Base-by-base conservation (phyloP, 2,888 invertebrate genomes). In the Isoperla grammatica region DNA sequence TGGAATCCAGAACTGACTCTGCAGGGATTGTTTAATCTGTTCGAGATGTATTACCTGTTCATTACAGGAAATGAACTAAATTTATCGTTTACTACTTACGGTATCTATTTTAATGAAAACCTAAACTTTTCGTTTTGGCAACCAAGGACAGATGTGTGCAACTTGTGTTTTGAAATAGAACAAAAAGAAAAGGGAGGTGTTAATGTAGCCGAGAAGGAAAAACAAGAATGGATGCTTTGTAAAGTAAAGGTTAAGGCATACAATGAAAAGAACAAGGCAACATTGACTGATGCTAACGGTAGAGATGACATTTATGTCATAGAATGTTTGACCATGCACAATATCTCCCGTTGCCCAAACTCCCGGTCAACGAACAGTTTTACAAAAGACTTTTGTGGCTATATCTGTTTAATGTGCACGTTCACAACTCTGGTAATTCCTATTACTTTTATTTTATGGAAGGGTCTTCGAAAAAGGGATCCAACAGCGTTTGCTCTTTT, bases 261-360 rank as follows among this genome's bases (percentile, higher is more conserved):
- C 37, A 29, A 56, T 49, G 39, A 17, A 17, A n/a, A 56, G 23
- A 45, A 48, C 15, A 53, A 23, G 15, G 13, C 35, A 5, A 20
- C 19, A 35, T 15, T 56, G n/a, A 15, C 9, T 11, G 43, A 64
- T 22, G 57, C 57, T 29, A 64, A 60, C 60, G 46, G 53, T 13
- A 12, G 13, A 15, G 11, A 53, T 15, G 29, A 29, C 8, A 49
- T 49, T 13, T 43, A 65, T 46, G 57, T 61, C 17, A 9, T 65
- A 20, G 66, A 66, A n/a, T n/a, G 56, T 65, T 65, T 62, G 66
- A 66, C 57, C 65, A 65, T 54, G 60, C 58, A 11, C 67, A 67
- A 54, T 66, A 66, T 57, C 45, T 65, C n/a, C 63, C 66, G 12
- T 58, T 67, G 8, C 67, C 64, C 9, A 65, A 65, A 37, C 46